Base-by-base conservation (phyloP, 2,797 vertebrate genomes). In the Crenichthys baileyi region DNA sequence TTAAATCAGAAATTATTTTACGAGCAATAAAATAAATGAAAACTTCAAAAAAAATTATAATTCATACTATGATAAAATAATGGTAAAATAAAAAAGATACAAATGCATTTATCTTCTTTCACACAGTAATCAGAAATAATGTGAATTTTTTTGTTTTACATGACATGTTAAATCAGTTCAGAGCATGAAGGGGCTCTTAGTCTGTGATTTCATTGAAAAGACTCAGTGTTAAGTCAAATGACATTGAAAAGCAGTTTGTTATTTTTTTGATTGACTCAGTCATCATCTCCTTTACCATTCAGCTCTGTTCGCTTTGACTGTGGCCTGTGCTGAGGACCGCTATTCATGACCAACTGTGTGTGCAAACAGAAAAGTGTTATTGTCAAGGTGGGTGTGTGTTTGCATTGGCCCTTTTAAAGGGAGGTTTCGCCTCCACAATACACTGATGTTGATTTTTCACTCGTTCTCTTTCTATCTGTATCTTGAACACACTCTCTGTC, bases 261-360 rank as follows among this genome's bases (percentile, higher is more conserved):
- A 18, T 61, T 31, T 63, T 80, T 77, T 20, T 61, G 73, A 79
- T 55, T 85, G n/a, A 87, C 60, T 83, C 77, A 26, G 24, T 63
- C 55, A 39, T 26, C 53, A 68, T 83, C 77, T 71, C 0, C 68
- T 83, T 72, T 44, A 84, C 80, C 74, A 78, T 91, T 87, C 89
- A 77, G 67, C 71, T 55, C 60, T 53, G 72, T 78, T 81, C 56
- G 88, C 85, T 85, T 56, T 77, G 68, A 77, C 31, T 65, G 83
- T 86, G 88, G 84, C 89, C 89, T 87, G 18, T 67, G 65, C 72
- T 82, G 63, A 20, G 63, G 61, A 70, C 68, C 83, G 79, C 82
- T 79, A 82, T 86, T 83, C 78, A 82, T 63, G 68, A 79, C 77
- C 76, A 53, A 41, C 71, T 26, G 12, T 78, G 76, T 86, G 79